Base-by-base conservation (phyloP, 1,140 invertebrate species). In the Papilio polytes region DNA sequence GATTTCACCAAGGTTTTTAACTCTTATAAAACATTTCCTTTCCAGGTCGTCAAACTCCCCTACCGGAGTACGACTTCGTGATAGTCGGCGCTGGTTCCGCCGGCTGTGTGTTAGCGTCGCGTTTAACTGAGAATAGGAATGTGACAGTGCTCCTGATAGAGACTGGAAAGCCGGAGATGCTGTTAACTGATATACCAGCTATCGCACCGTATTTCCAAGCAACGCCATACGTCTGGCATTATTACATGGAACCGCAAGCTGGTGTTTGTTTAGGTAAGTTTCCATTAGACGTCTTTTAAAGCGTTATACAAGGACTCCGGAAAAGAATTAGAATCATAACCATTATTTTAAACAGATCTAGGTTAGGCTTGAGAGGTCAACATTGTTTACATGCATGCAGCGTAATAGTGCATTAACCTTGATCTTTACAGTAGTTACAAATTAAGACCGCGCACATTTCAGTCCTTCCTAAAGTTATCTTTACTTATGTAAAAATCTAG, bases 21-120 rank as follows among this genome's bases (percentile, higher is more conserved):
- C 46, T 48, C 13, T 48, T 20, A 56, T n/a, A 56, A n/a, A 20
- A 18, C n/a, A 0, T 10, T 22, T 59, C 56, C 8, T 59, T 92
- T 89, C 22, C 78, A 94, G 93, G 91, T 66, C 82, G 88, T 0
- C 82, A 86, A 18, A 56, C 86, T 13, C 91, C 93, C 0, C 83
- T 89, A 18, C 76, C 82, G 0, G 90, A 96, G 20, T 98, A 98
- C 84, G 98, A 98, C 92, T 98, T 98, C 86, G 97, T 98, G 51
- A 96, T 98, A 56, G 96, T 99, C 2, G 99, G 99, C 0, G 98
- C 96, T 1, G 97, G 97, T 2, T 96, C 96, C 1, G 96, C 95
- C 1, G 96, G 96, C 0, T 95, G 94, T 31, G 96, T 95, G 0
- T 85, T 96, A 0, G 96, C 96, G 0, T 96, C 96, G 20, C 85